phyloP scores from a whole-genome alignment of 2,888 invertebrate species.

The Platynereis dumerilii region DNA sequence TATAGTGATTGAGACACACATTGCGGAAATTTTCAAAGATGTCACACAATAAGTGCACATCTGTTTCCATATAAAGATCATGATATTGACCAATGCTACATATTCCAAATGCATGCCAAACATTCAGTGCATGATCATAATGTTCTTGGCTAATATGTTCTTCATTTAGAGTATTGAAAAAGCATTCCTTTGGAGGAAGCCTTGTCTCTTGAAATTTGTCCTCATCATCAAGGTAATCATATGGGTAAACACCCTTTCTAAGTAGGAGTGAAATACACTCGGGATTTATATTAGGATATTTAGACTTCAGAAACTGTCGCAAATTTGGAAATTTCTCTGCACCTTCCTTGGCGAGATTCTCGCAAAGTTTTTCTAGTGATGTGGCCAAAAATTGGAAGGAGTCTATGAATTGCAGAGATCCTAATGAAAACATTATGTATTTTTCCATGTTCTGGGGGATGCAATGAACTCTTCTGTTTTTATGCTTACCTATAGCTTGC shows the following conservation, averaged over 20 bases:
- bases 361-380: too few species aligned
- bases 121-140: constrained; percentile 11
- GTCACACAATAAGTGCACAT: not conserved
- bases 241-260: too few species aligned
- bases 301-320: too few species aligned
- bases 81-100: not conserved
- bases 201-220: not conserved
- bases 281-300: too few species aligned
- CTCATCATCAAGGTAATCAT: too few species aligned
- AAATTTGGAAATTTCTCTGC: too few species aligned
- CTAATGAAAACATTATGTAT: constrained; percentile 38
- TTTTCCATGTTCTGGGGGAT: constrained; percentile 41
- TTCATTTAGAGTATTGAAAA: not conserved
- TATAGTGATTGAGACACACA: too few species aligned
- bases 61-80: constrained; percentile 37
- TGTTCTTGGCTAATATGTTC: not conserved
- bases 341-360: too few species aligned
- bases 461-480: constrained; percentile 19
- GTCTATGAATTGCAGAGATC: constrained; percentile 31
- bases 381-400: too few species aligned
- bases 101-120: constrained; percentile 36
- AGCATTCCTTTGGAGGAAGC: not conserved
- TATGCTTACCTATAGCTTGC: not conserved
- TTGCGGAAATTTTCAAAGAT: not conserved
- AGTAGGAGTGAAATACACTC: too few species aligned